phyloP scores from a whole-genome alignment of 2,113 vertebrate genomes.

The Dissostichus mawsoni region DNA sequence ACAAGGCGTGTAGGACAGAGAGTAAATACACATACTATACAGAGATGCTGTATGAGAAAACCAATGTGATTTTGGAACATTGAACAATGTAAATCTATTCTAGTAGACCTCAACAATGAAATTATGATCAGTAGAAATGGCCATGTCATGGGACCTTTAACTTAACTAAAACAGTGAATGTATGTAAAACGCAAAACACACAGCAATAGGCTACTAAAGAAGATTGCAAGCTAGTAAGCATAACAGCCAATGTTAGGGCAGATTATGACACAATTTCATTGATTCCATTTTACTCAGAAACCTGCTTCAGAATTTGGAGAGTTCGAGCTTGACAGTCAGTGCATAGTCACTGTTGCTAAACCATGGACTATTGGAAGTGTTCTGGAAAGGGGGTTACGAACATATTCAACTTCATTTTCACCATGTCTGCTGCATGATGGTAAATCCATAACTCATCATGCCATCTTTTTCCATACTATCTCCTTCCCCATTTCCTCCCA shows the following conservation, averaged over 20 bases:
- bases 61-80: too few relatives aligned
- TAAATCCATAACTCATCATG: slow-evolving; percentile 64
- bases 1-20: too few relatives aligned
- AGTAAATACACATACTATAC: too few relatives aligned
- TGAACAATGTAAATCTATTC: too few relatives aligned
- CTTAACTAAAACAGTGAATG: too few relatives aligned
- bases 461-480: slow-evolving; percentile 61
- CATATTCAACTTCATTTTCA: slow-evolving; percentile 37
- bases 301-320: not conserved
- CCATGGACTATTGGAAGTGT: not conserved
- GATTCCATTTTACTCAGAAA: not conserved
- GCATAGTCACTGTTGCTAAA: too few relatives aligned
- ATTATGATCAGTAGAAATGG: too few relatives aligned
- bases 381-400: not conserved
- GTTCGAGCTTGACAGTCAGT: not conserved
- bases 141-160: too few relatives aligned
- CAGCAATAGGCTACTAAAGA: too few relatives aligned
- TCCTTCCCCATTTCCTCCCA: slow-evolving; percentile 43
- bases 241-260: not conserved
- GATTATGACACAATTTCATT: not conserved
- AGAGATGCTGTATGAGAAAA: too few relatives aligned
- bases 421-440: slow-evolving; percentile 63
- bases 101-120: too few relatives aligned
- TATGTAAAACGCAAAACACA: too few relatives aligned
- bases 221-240: not conserved